Evolutionary conservation across 2,113 vertebrate genomes (phyloP), one percentile per base, ranked within the genome.

Genomic region (Nerophis lumbriciformis): DNA sequence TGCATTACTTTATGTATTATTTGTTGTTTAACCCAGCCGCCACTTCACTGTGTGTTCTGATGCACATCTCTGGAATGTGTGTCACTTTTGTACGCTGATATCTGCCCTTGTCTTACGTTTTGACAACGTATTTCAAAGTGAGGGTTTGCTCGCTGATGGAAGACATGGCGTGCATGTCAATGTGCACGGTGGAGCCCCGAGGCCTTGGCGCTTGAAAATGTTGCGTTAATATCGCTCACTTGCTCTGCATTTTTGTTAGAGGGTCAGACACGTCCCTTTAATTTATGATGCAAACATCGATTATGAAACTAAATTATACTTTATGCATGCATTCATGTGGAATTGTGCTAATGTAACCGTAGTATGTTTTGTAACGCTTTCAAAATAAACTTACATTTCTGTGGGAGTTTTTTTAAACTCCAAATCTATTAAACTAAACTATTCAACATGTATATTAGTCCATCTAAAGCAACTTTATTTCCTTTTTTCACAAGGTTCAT

Each of bases 71-170:
- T 49, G 28, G 6, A 56, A 47, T 16, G 48, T 21, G 7, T 11
- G 42, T 60, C 11, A 14, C 12, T 45, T 8, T 54, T 36, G 51
- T 15, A 6, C 42, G 8, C 21, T 65, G 21, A 16, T 48, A 6
- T 59, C 8, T 6, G 48, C 9, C 35, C 49, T 35, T 54, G 57
- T 55, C 50, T 37, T 9, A 12, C 16, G 48, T 48, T 44, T 19
- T 72, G 57, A 71, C 62, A 53, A 60, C 19, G 21, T 61, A 6
- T 44, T 53, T 53, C 48, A 55, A 37, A 53, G 48, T 48, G 38
- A 15, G 53, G 12, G 47, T 42, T 11, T 28, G 59, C 52, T 58
- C 2, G 45, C n/a, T 42, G 14, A 61, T 2, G 36, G 65, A 63
- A 51, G 28, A 11, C 15, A 19, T 1, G 0, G 49, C 45, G 8